Evolutionary conservation across 1,140 invertebrate genomes (phyloP).

Genomic region (Cyclargus thomasi): DNA sequence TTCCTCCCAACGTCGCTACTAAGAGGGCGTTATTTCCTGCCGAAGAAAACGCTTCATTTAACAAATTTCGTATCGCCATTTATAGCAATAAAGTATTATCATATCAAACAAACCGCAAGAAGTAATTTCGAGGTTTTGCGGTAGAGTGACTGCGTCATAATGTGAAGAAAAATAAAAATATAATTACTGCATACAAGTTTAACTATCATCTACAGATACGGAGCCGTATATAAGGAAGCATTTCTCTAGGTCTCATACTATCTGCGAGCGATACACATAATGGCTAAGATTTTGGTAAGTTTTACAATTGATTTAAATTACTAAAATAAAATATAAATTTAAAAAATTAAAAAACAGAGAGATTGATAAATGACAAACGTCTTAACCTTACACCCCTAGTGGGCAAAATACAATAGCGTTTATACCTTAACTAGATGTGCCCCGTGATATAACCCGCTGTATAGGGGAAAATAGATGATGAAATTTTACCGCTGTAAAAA

Average conservation of each 20-base stretch:
- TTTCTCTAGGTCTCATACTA: background rate
- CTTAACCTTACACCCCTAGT: no score
- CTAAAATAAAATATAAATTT: background rate
- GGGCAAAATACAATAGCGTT: no score
- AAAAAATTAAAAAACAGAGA: background rate
- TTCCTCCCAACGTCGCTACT: no score
- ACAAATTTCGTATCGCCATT: no score
- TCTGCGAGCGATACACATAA: background rate
- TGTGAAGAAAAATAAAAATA: background rate
- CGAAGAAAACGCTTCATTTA: no score
- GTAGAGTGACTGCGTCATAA: background rate
- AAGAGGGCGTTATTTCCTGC: no score
- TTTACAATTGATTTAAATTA: background rate
- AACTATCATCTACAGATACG: background rate
- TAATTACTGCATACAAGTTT: background rate
- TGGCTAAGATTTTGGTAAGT: slow-evolving; percentile 17
- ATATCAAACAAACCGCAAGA: background rate
- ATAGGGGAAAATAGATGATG: no score
- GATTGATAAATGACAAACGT: background rate
- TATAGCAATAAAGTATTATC: no score
- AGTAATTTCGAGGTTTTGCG: background rate
- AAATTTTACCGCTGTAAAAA: no score
- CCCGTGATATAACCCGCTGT: no score
- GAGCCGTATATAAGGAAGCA: background rate
- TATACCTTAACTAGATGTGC: no score